Base-by-base conservation (phyloP, 2,113 vertebrate genomes). In the Lasiurus borealis region DNA sequence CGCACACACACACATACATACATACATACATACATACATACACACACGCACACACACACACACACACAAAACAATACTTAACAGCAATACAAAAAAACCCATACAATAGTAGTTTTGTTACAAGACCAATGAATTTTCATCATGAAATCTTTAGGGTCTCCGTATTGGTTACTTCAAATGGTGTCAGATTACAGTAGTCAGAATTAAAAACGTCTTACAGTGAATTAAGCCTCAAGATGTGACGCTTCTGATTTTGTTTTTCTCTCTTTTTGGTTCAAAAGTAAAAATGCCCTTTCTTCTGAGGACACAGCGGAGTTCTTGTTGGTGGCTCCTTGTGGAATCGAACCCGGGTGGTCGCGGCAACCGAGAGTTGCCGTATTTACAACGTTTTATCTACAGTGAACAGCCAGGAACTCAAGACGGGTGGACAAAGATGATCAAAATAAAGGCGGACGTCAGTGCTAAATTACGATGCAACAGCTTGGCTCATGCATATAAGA, bases 401-500 rank as follows among this genome's bases (percentile, higher is more conserved):
- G 94, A 98, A 98, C 97, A 97, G 97, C 97, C 97, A 96, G 97
- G 96, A 98, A 98, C 96, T 98, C 98, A 98, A 98, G 95, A 97
- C 97, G 93, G 72, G 98, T 98, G 97, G 97, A 96, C 97, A 91
- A 98, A 98, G 96, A 98, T 98, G 97, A 97, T 93, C 71, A 96
- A 99, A 99, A 98, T 97, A 98, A 98, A 98, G 97, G 97, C 14
- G 52, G 98, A 98, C 97, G 98, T 90, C 96, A 96, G 97, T 98
- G 98, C 97, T 98, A 98, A 98, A 98, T 98, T 97, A 98, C 98
- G 98, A 98, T 96, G 98, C 98, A 98, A 98, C 98, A 96, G 92
- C 97, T 98, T 98, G 98, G 98, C 98, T 98, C 98, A 99, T 99
- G 98, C 98, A 99, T 98, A 98, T 98, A 98, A 98, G 98, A 99